Conservation (phyloP, 2,888 invertebrate species). For the Chaetoderma sp. region DNA sequence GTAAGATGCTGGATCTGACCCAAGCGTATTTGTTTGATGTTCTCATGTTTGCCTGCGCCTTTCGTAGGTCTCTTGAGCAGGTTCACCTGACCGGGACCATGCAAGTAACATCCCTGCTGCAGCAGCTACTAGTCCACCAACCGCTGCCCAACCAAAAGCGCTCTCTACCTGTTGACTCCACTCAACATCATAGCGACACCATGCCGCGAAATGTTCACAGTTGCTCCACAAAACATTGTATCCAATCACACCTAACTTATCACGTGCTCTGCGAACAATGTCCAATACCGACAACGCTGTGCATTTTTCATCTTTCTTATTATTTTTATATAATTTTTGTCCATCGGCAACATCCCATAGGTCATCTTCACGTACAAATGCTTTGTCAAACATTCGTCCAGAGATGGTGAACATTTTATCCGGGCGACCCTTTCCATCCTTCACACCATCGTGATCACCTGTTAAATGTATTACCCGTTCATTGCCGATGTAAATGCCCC, state of each 20-base stretch:
- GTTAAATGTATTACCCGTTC: conserved; percentile 39
- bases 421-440: conserved; percentile 31
- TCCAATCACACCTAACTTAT: conserved; percentile 58
- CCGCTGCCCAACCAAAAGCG: no score
- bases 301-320: conserved; percentile 38
- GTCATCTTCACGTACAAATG: conserved; percentile 36
- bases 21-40: no score
- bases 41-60: no score
- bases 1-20: no score
- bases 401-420: conserved; percentile 38
- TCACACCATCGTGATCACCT: conserved; percentile 45
- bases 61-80: no score
- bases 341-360: conserved; percentile 37
- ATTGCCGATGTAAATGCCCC: conserved; percentile 51
- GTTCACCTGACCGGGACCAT: no score
- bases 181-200: conserved; percentile 62
- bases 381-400: conserved; percentile 43
- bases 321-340: conserved; percentile 42
- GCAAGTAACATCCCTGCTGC: no score
- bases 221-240: conserved; percentile 66
- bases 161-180: conserved; percentile 75
- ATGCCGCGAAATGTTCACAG: conserved; percentile 68
- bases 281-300: no score
- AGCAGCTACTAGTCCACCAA: no score
- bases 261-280: conserved; percentile 55